Evolutionary conservation across 2,888 invertebrate genomes (phyloP).

Genomic region (Phlogophora meticulosa): DNA sequence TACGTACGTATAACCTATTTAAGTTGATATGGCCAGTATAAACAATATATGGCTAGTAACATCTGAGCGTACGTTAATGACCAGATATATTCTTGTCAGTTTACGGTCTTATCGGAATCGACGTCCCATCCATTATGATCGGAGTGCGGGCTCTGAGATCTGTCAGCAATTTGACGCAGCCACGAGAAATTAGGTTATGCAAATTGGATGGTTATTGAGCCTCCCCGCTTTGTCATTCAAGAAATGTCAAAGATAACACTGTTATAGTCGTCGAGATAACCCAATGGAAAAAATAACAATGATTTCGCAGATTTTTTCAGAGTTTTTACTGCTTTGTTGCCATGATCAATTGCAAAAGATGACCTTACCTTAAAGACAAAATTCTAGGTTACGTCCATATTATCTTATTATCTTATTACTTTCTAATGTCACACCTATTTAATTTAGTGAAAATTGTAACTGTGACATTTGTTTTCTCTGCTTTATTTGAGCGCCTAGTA

Average conservation of each 20-base stretch:
- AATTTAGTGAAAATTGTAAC: too few relatives aligned
- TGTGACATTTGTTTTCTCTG: not conserved
- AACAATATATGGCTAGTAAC: slow-evolving; percentile 45
- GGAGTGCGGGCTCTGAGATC: slow-evolving; percentile 74
- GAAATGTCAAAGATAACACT: slow-evolving; percentile 76
- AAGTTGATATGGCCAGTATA: slow-evolving; percentile 21
- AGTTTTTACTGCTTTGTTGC: not conserved
- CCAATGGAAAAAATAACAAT: slow-evolving; percentile 50
- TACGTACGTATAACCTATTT: slow-evolving; percentile 16
- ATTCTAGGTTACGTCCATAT: not conserved
- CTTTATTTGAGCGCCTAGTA: not conserved
- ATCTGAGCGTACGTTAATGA: slow-evolving; percentile 60
- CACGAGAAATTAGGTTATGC: slow-evolving; percentile 85
- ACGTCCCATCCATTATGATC: slow-evolving; percentile 78
- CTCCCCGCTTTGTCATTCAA: slow-evolving; percentile 73
- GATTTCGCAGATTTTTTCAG: slow-evolving; percentile 20
- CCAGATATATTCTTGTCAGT: slow-evolving; percentile 76
- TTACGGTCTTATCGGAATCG: slow-evolving; percentile 75
- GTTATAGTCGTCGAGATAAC: slow-evolving; percentile 48
- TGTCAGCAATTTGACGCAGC: slow-evolving; percentile 83
- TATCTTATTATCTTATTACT: too few relatives aligned
- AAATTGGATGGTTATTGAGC: slow-evolving; percentile 83
- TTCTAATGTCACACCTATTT: not conserved
- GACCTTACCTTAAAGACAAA: too few relatives aligned
- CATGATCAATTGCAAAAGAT: not conserved